phyloP scores from a whole-genome alignment of 2,888 invertebrate species.

The Macrosoma leucophasiata region DNA sequence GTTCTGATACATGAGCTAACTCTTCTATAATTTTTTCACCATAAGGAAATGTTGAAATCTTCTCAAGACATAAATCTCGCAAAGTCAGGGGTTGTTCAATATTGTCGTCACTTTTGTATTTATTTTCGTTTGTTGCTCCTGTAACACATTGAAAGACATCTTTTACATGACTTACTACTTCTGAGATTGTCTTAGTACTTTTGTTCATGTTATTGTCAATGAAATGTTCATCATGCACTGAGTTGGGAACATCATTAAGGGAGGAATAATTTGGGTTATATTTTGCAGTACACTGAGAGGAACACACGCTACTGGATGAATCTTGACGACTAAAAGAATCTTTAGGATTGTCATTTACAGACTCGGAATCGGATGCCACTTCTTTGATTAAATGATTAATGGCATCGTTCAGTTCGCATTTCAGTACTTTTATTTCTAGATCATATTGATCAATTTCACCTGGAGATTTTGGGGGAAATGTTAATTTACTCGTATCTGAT shows the following conservation, averaged over 20 bases:
- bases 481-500: no score
- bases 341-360: slow-evolving; percentile 37
- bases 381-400: slow-evolving; percentile 66
- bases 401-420: slow-evolving; percentile 65
- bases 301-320: slow-evolving; percentile 77
- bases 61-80: slow-evolving; percentile 79
- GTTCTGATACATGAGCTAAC: slow-evolving; percentile 78
- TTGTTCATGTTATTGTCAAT: slow-evolving; percentile 26
- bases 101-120: slow-evolving; percentile 19
- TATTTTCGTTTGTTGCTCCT: slow-evolving; percentile 36
- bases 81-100: slow-evolving; percentile 64
- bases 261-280: slow-evolving; percentile 78
- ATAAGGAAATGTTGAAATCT: slow-evolving; percentile 80
- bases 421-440: slow-evolving; percentile 60
- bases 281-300: slow-evolving; percentile 82
- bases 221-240: slow-evolving; percentile 61
- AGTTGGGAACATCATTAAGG: slow-evolving; percentile 75
- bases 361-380: slow-evolving; percentile 56
- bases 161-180: slow-evolving; percentile 49
- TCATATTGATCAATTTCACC: slow-evolving; percentile 37
- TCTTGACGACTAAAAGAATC: slow-evolving; percentile 67
- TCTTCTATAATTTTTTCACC: slow-evolving; percentile 82
- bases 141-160: slow-evolving; percentile 62
- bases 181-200: slow-evolving; percentile 30
- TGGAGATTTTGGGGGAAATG: slow-evolving; percentile 13